Percentiles rank a stretch among this genome's conserved stretches.
Evolutionary conservation across 2,888 invertebrate genomes (phyloP).

Genomic region (Hermodice carunculata): DNA sequence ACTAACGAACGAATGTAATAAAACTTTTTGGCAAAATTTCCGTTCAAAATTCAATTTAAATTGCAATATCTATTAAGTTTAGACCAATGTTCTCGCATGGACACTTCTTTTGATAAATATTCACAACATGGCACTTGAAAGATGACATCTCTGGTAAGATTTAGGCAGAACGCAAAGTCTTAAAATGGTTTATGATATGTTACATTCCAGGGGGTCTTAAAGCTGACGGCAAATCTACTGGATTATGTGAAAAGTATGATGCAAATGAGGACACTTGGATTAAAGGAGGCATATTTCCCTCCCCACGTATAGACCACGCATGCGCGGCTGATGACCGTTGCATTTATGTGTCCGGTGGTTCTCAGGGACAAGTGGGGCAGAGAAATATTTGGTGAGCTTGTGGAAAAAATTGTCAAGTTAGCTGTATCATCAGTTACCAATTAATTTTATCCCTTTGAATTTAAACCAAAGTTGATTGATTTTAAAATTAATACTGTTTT

Average conservation of each 20-base stretch:
- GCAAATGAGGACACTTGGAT: constrained; percentile 49
- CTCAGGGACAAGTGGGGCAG: constrained; percentile 39
- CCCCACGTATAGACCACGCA: constrained; percentile 50
- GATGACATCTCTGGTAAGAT: too few species aligned
- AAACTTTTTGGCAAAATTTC: too few species aligned
- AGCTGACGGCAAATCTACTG: constrained; percentile 49
- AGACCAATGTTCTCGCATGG: too few species aligned
- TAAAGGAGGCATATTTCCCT: constrained; percentile 47
- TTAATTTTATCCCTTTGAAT: background rate
- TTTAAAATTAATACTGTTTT: too few species aligned
- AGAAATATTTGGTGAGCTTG: constrained; percentile 53
- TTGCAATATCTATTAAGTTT: too few species aligned
- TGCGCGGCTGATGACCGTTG: constrained; percentile 44
- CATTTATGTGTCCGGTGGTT: constrained; percentile 55
- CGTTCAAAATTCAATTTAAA: too few species aligned
- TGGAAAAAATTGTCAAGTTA: background rate
- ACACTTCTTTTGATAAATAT: too few species aligned
- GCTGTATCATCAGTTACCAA: background rate
- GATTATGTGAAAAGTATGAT: constrained; percentile 54
- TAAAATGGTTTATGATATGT: too few species aligned
- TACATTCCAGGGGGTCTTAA: constrained; percentile 44
- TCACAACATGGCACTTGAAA: too few species aligned
- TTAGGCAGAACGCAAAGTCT: too few species aligned
- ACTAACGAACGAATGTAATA: too few species aligned
- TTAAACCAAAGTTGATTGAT: background rate